phyloP scores from a whole-genome alignment of 2,888 invertebrate genomes.

The Piscicola geometra region DNA sequence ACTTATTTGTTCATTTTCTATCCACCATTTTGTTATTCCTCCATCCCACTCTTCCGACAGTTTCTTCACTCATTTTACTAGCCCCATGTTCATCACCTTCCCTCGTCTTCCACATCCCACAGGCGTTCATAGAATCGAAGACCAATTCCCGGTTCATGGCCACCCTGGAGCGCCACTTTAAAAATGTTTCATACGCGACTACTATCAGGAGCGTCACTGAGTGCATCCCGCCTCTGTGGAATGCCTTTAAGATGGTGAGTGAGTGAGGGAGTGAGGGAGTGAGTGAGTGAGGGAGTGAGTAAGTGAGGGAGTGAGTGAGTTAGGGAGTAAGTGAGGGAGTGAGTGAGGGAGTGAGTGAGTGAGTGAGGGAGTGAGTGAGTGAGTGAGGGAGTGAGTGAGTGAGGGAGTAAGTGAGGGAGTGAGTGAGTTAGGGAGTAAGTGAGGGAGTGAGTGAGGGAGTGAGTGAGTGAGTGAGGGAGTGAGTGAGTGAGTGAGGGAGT shows the following conservation, averaged over 20 bases:
- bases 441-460: too few relatives aligned
- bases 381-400: too few relatives aligned
- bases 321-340: too few relatives aligned
- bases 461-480: too few relatives aligned
- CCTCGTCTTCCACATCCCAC: background rate
- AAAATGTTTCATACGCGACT: slow-evolving; percentile 68
- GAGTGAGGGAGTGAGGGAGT: too few relatives aligned
- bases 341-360: too few relatives aligned
- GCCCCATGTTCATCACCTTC: background rate
- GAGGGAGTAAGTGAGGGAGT: too few relatives aligned
- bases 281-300: too few relatives aligned
- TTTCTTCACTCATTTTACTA: background rate
- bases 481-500: too few relatives aligned
- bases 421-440: too few relatives aligned
- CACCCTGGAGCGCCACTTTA: slow-evolving; percentile 70
- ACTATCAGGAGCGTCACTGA: slow-evolving; percentile 70
- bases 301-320: too few relatives aligned
- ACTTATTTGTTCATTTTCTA: background rate
- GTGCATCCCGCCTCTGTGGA: slow-evolving; percentile 72
- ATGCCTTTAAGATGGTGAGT: slow-evolving; percentile 73
- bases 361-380: too few relatives aligned
- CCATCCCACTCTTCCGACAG: background rate
- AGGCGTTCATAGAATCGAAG: slow-evolving; percentile 65
- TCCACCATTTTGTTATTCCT: background rate
- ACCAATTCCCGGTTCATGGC: slow-evolving; percentile 73